Evolutionary conservation across 2,888 invertebrate genomes (phyloP).

Genomic region (Hyppa rectilinea): DNA sequence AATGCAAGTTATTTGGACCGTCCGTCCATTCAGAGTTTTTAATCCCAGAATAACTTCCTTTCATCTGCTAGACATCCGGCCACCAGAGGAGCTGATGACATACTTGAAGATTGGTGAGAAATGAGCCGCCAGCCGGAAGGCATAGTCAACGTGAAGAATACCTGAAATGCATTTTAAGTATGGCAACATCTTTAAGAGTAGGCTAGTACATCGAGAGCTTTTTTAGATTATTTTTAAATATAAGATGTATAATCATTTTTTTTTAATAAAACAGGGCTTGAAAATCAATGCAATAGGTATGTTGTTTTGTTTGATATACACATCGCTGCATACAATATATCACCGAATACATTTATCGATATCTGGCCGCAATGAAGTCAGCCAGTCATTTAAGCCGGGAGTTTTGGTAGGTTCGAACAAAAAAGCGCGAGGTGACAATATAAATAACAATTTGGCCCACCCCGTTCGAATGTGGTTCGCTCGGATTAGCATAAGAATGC

Average conservation of each 20-base stretch:
- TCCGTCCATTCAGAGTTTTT: constrained; percentile 60
- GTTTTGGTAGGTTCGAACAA: constrained; percentile 81
- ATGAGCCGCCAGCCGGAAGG: constrained; percentile 33
- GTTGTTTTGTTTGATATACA: constrained; percentile 4
- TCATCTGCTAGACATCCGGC: constrained; percentile 68
- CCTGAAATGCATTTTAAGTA: constrained; percentile 17
- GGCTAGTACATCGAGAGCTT: background rate
- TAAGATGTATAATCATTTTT: no score
- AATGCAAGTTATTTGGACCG: constrained; percentile 59
- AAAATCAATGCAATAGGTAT: constrained; percentile 6
- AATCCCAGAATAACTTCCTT: constrained; percentile 68
- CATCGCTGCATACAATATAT: constrained; percentile 36
- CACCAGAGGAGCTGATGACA: constrained; percentile 63
- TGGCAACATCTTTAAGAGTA: background rate
- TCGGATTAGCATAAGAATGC: constrained; percentile 90
- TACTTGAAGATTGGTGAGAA: constrained; percentile 49
- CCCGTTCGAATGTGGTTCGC: constrained; percentile 87
- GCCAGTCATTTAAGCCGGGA: constrained; percentile 79
- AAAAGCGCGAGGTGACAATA: constrained; percentile 89
- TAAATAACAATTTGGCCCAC: constrained; percentile 91
- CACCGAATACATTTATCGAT: constrained; percentile 39
- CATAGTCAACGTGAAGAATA: constrained; percentile 18
- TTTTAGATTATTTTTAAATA: no score
- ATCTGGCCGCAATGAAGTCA: constrained; percentile 76
- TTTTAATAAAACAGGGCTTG: no score